These are phyloP conservation scores for Podotricha telesiphe DNA, from an alignment of 2,888 invertebrate genomes.

Conservation along the genomic window DNA sequence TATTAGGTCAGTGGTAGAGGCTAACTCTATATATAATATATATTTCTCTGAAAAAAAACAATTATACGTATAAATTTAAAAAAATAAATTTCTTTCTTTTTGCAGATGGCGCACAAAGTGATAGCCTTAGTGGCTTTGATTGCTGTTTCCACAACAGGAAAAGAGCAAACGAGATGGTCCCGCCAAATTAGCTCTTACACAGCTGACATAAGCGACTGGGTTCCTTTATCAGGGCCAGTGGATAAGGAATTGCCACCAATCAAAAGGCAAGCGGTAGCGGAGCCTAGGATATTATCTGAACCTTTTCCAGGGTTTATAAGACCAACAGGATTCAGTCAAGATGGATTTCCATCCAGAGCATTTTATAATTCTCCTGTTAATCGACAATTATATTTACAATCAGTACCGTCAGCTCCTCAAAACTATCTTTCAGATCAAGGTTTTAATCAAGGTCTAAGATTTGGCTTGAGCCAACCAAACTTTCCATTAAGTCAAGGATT, in stretches of 20 bases:
- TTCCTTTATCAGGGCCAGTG: conserved; percentile 67
- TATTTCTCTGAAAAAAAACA: neutral
- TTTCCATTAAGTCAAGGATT: conserved; percentile 73
- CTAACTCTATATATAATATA: no score
- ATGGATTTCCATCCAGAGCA: conserved; percentile 63
- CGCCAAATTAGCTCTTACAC: conserved; percentile 78
- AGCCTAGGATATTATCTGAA: conserved; percentile 75
- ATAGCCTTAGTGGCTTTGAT: conserved; percentile 61
- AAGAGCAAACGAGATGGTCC: conserved; percentile 74
- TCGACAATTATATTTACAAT: conserved; percentile 72
- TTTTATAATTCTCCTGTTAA: conserved; percentile 66
- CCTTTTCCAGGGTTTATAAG: conserved; percentile 63
- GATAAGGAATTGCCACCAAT: conserved; percentile 62
- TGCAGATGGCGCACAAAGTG: conserved; percentile 70
- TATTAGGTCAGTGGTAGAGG: no score
- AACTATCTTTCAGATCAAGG: conserved; percentile 74
- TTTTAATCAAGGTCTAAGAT: conserved; percentile 71
- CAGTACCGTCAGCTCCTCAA: conserved; percentile 76
- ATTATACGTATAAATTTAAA: no score
- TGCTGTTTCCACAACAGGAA: conserved; percentile 57
- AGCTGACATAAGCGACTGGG: conserved; percentile 77
- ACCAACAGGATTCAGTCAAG: conserved; percentile 59
- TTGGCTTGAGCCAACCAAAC: conserved; percentile 71
- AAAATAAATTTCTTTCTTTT: conserved; percentile 14
- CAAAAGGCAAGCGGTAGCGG: conserved; percentile 75